A percentile compares a stretch with the other conserved stretches of the same genome.
Conservation (phyloP, 2,113 vertebrate species). For the Vombatus ursinus region DNA sequence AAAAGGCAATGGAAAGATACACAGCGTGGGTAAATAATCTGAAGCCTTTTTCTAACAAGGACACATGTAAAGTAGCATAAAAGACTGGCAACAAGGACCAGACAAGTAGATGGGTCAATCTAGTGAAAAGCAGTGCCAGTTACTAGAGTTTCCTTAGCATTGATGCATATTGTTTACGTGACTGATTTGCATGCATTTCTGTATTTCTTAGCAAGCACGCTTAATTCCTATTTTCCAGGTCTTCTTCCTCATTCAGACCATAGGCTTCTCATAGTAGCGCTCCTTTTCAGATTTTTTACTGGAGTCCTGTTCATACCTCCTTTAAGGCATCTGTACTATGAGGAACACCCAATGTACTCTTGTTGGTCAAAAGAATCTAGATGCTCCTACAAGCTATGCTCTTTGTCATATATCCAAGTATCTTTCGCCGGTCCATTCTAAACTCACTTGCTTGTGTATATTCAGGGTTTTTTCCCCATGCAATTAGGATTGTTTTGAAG, state of each 20-base stretch:
- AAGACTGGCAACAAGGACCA: background rate
- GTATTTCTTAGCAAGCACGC: background rate
- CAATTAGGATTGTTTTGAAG: background rate
- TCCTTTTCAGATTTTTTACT: background rate
- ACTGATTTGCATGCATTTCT: background rate
- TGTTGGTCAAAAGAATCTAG: background rate
- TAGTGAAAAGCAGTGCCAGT: background rate
- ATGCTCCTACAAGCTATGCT: background rate
- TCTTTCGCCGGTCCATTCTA: background rate
- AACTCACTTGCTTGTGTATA: background rate
- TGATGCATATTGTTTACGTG: background rate
- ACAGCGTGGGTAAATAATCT: background rate
- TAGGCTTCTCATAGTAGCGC: background rate
- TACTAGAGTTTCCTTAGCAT: background rate
- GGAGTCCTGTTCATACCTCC: background rate
- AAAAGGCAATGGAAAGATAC: background rate
- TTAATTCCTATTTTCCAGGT: background rate
- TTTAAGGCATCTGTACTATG: background rate
- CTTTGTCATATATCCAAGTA: background rate
- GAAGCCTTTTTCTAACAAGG: background rate
- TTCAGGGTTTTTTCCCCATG: background rate
- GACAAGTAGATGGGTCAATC: background rate
- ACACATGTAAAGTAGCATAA: background rate
- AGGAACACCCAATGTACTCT: background rate
- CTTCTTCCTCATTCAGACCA: background rate